Conservation (phyloP, 2,797 vertebrate genomes). For the Tauraco hartlaubi region DNA sequence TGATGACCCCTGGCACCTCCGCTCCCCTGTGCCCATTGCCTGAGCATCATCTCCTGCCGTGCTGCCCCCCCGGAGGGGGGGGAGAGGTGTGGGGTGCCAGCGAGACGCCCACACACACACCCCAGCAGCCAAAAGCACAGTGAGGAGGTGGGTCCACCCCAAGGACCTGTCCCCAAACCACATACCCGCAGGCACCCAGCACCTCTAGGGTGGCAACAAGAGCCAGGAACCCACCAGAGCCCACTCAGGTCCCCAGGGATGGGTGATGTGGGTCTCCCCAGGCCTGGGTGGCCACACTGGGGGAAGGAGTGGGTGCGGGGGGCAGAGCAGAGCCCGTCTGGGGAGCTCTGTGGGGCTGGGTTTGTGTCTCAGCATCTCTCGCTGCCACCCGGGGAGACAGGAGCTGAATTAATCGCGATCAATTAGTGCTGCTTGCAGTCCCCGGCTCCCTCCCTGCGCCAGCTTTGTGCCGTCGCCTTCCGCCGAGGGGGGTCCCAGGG, state of each 20-base stretch:
- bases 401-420: slow-evolving; percentile 71
- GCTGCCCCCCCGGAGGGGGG: background rate
- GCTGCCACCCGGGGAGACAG: slow-evolving; percentile 55
- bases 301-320: background rate
- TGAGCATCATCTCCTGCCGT: accelerated
- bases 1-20: background rate
- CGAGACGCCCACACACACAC: background rate
- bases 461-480: slow-evolving; percentile 26
- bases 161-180: background rate
- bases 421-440: slow-evolving; percentile 68
- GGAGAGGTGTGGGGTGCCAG: background rate
- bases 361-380: slow-evolving; percentile 57
- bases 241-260: background rate
- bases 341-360: slow-evolving; percentile 47
- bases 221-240: background rate
- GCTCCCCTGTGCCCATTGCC: background rate
- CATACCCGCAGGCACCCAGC: background rate
- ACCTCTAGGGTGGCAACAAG: background rate
- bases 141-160: background rate
- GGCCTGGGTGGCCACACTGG: background rate
- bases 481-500: background rate
- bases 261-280: background rate
- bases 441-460: slow-evolving; percentile 56
- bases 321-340: background rate
- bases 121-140: background rate